Conservation (phyloP, 2,888 invertebrate genomes). For the Hypena proboscidalis region DNA sequence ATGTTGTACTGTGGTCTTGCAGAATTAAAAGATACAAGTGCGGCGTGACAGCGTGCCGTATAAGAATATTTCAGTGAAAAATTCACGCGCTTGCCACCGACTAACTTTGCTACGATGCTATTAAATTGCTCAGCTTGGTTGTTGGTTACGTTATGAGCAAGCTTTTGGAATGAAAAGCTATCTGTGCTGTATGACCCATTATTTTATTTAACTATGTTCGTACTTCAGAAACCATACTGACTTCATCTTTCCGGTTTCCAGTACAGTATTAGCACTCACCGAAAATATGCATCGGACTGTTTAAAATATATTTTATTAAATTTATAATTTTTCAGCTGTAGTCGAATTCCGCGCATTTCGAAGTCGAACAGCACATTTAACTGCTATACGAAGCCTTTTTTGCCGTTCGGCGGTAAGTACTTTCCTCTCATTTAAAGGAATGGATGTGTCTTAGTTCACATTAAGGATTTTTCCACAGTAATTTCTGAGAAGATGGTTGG, state of each 20-base stretch:
- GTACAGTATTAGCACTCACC: constrained; percentile 13
- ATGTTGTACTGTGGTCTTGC: background rate
- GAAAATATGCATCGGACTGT: constrained; percentile 13
- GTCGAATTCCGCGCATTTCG: constrained; percentile 7
- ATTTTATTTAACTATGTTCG: constrained; percentile 7
- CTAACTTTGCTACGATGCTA: constrained; percentile 1
- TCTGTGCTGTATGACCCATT: constrained; percentile 6
- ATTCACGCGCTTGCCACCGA: background rate
- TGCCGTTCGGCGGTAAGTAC: constrained; percentile 5
- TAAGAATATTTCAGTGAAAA: background rate
- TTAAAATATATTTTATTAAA: constrained; percentile 12
- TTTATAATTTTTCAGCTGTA: constrained; percentile 3
- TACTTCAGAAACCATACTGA: constrained; percentile 3
- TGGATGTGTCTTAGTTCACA: background rate
- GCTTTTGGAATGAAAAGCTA: constrained; percentile 18
- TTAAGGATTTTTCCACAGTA: background rate
- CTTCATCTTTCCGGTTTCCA: constrained; percentile 10
- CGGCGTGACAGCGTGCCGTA: background rate
- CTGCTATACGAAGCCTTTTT: constrained; percentile 8
- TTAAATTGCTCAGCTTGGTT: constrained; percentile 18
- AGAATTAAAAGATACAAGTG: background rate
- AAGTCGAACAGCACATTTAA: constrained; percentile 6
- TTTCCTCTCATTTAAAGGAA: constrained; percentile 2
- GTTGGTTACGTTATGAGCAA: constrained; percentile 7
- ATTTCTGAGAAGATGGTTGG: background rate